A percentile compares a stretch with the other conserved stretches of the same genome.
phyloP scores from a whole-genome alignment of 2,888 invertebrate species.

The Tenthredo notha region DNA sequence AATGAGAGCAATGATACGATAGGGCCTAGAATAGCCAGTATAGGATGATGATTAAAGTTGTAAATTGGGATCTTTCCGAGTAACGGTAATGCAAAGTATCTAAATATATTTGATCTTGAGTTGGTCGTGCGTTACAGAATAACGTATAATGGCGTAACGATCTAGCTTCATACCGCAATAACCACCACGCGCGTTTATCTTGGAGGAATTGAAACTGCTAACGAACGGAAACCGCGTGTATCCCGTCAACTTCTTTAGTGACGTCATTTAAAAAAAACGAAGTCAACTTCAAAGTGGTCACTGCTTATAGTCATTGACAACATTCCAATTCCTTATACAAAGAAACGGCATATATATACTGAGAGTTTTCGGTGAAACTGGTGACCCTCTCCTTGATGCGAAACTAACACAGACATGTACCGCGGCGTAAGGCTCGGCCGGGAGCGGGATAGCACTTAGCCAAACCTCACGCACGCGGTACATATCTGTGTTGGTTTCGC shows the following conservation, averaged over 20 bases:
- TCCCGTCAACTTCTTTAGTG: slow-evolving; percentile 18
- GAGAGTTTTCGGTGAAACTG: too few relatives aligned
- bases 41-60: neutral
- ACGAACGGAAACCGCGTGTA: slow-evolving; percentile 35
- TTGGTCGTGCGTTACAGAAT: neutral
- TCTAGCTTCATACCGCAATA: neutral
- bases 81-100: slow-evolving; percentile 3
- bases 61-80: neutral
- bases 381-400: too few relatives aligned
- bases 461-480: too few relatives aligned
- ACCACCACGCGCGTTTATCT: slow-evolving; percentile 20
- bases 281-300: neutral
- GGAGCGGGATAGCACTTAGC: too few relatives aligned
- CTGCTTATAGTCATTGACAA: slow-evolving; percentile 5
- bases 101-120: neutral
- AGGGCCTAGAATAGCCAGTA: neutral
- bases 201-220: slow-evolving; percentile 34
- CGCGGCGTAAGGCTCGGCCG: too few relatives aligned
- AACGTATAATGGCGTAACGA: neutral
- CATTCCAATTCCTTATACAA: slow-evolving; percentile 18
- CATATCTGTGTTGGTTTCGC: too few relatives aligned
- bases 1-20: too few relatives aligned
- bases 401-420: too few relatives aligned
- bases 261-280: neutral
- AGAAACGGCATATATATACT: neutral